Base-by-base conservation (phyloP, 2,113 vertebrate genomes). In the Zootoca vivipara region DNA sequence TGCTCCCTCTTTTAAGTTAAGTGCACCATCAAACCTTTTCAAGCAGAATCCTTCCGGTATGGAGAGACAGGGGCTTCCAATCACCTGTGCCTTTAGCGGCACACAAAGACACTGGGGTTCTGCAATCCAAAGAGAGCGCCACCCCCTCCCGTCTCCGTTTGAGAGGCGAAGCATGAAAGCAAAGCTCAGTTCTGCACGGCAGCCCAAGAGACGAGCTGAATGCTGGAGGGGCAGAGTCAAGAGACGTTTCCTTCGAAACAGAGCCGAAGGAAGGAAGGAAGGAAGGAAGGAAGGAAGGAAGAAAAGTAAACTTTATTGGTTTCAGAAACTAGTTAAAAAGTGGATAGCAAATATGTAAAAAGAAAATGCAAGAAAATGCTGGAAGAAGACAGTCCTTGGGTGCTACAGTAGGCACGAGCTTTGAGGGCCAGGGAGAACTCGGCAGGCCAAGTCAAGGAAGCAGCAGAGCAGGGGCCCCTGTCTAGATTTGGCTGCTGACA, bases 261-360 rank as follows among this genome's bases (percentile, higher is more conserved):
- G 81, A 87, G 88, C 90, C 35, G 58, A 67, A 40, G 22, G 10
- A 10, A 5, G 24, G 10, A 10, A 5, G 24, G 6, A 3, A 2
- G 22, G n/a, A 92, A 94, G 93, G 93, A 91, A 28, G 28, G 26
- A 2, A 30, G 6, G 6, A 1, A n/a, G n/a, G 92, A 92, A 94
- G 93, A 91, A 87, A 93, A 95, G 88, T 93, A 90, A 85, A 90
- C 87, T 95, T 95, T 92, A 94, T 93, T 91, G 78, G 72, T 85
- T 80, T 74, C 20, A 74, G 67, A 46, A 82, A 82, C 10, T 15
- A 83, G 80, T 46, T 82, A 92, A 94, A 96, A 92, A 95, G 95
- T 93, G 18, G 83, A 90, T 7, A 15, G 91, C 94, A 94, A 95
- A 94, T 92, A 93, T 93, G 92, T 93, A 93, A 92, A 90, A 93